Evolutionary conservation across 2,797 vertebrate species (phyloP), one percentile per base, ranked within the genome.

Genomic region (Coendou prehensilis): DNA sequence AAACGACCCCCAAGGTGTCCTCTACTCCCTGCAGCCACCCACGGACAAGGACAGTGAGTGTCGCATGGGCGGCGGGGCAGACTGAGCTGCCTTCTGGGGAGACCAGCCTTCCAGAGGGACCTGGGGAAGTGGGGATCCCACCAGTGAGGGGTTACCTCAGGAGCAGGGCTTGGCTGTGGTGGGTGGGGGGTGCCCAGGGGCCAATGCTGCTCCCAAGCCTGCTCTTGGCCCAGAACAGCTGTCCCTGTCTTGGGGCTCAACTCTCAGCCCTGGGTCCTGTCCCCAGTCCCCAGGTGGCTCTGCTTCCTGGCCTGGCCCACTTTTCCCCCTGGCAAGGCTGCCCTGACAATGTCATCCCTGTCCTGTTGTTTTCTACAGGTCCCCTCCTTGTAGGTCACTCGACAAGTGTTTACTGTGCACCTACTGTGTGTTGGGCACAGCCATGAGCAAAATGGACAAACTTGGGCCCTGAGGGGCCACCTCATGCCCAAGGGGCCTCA

Each of bases 1-100:
- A 1, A 97, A 97, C 41, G 97, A 96, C 88, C 98, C 98, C 4
- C 98, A 99, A 71, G 99, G 99, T 0, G 99, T 99, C 47, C 98
- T 99, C 94, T 99, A 99, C 97, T 99, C 99, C 0, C 96, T 99
- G n/a, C 98, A 98, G 94, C 98, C 98, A 3, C 98, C 98, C 37
- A 97, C 98, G 22, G 98, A 99, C 83, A 98, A 98, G 97, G 98
- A 98, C 98, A 99, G 99, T 99, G 98, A 99, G 98, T 98, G 57
- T 13, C 1, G 0, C 47, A 9, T 0, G 6, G 28, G 33, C n/a
- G 41, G 52, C 5, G 3, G 20, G 28, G 20, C 45, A 8, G 28
- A 7, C 41, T 2, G 0, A 1, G 1, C 30, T 6, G 18, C 22
- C 61, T 47, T 3, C 10, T 2, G 9, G 28, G 64, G 23, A 37